These are phyloP conservation scores for Hipposideros larvatus DNA, from an alignment of 2,797 vertebrate species.

Conservation along the genomic window DNA sequence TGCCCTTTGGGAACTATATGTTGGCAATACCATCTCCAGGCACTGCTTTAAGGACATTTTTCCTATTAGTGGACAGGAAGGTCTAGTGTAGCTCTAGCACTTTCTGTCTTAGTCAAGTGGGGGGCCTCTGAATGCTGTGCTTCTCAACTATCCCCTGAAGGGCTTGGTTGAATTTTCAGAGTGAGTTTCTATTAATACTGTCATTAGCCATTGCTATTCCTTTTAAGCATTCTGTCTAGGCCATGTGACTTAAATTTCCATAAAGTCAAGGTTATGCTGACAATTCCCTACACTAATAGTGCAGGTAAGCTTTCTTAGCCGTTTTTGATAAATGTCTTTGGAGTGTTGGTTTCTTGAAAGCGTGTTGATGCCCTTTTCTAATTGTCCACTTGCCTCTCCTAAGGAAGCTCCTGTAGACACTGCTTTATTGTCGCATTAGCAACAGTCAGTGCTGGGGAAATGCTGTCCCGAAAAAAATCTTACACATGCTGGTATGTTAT, in stretches of 20 bases:
- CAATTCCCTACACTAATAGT: not conserved
- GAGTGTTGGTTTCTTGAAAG: not conserved
- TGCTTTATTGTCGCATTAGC: not conserved
- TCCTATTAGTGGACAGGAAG: not conserved
- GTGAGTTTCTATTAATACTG: not conserved
- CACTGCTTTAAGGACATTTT: not conserved
- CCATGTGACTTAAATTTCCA: not conserved
- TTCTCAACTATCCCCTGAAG: not conserved
- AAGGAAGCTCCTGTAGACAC: not conserved
- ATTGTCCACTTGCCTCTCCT: not conserved
- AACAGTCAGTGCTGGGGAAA: not conserved
- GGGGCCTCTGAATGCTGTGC: not conserved
- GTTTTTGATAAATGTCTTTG: not conserved
- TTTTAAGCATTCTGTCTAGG: not conserved
- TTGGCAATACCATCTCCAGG: not conserved
- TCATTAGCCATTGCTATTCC: not conserved
- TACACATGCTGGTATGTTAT: too few relatives aligned
- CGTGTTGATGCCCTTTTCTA: not conserved
- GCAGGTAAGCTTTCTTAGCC: not conserved
- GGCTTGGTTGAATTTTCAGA: not conserved
- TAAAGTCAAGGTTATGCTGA: not conserved
- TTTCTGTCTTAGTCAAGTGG: not conserved
- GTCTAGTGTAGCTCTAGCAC: not conserved
- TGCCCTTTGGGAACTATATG: not conserved
- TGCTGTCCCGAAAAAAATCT: not conserved